Evolutionary conservation across 2,888 invertebrate species (phyloP).

Genomic region (Germaria angustata): DNA sequence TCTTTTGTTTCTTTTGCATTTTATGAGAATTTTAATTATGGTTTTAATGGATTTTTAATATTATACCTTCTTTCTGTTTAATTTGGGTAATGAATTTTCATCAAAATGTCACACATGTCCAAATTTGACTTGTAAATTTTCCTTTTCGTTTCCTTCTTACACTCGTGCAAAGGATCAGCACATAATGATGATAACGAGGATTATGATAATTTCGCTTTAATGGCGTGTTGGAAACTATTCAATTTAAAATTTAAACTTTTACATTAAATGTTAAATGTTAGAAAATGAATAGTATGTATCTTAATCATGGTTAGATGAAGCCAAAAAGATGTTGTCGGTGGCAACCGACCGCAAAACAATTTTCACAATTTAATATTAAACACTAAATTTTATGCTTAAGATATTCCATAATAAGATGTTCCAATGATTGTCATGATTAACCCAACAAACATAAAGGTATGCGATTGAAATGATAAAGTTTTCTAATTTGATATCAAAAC

Average conservation of each 20-base stretch:
- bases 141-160: not conserved
- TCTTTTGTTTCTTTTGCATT: not conserved
- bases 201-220: conserved; percentile 43
- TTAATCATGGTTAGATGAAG: not conserved
- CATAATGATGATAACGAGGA: conserved; percentile 18
- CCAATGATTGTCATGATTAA: too few relatives aligned
- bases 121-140: conserved; percentile 23
- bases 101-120: conserved; percentile 24
- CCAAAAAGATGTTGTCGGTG: not conserved
- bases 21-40: conserved; percentile 30
- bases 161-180: not conserved
- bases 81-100: conserved; percentile 28
- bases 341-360: not conserved
- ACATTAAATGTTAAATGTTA: not conserved
- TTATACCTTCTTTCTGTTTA: conserved; percentile 8
- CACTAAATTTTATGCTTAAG: too few relatives aligned
- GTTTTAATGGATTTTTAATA: conserved; percentile 52
- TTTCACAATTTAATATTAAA: not conserved
- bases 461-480: too few relatives aligned
- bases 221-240: conserved; percentile 57
- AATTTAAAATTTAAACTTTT: too few relatives aligned
- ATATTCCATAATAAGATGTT: not conserved
- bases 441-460: too few relatives aligned
- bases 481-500: too few relatives aligned
- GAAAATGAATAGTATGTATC: not conserved